Evolutionary conservation across 2,888 invertebrate species (phyloP).

Genomic region (Sipunculus nudus): DNA sequence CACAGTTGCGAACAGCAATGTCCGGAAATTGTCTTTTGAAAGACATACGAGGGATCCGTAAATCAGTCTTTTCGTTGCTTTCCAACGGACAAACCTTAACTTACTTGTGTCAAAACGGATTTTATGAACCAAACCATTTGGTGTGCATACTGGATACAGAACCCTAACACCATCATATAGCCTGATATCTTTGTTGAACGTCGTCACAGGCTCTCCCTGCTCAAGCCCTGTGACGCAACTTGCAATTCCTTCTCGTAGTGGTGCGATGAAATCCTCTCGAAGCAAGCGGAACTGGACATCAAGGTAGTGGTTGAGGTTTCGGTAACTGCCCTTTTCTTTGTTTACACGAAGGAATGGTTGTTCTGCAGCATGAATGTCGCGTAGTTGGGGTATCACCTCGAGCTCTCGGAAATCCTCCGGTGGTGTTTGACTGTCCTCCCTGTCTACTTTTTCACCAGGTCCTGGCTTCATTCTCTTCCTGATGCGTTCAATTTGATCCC

Average conservation of each 20-base stretch:
- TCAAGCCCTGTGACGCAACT: constrained; percentile 45
- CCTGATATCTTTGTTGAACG: constrained; percentile 40
- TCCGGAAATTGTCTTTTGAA: constrained; percentile 76
- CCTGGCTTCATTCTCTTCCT: neutral
- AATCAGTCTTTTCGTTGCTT: constrained; percentile 73
- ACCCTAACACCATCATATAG: constrained; percentile 48
- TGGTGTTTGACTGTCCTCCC: constrained; percentile 40
- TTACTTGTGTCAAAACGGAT: constrained; percentile 33
- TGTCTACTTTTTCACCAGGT: neutral
- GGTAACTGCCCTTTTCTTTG: constrained; percentile 73
- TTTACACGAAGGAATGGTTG: constrained; percentile 71
- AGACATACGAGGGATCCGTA: constrained; percentile 80
- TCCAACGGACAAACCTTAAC: constrained; percentile 59
- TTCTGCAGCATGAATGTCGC: constrained; percentile 55
- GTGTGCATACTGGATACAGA: constrained; percentile 37
- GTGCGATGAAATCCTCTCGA: constrained; percentile 81
- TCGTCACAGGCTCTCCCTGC: constrained; percentile 2
- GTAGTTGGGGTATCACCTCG: constrained; percentile 57
- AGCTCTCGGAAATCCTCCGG: constrained; percentile 68
- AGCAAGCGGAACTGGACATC: constrained; percentile 81
- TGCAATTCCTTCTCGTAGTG: constrained; percentile 76
- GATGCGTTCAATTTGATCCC: neutral
- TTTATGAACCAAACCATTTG: constrained; percentile 40
- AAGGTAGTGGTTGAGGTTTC: constrained; percentile 76
- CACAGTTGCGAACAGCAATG: constrained; percentile 76